These are phyloP conservation scores for Phenganax stokvisi DNA, from an alignment of 92 coral and sea anemone genomes.

Conservation along the genomic window DNA sequence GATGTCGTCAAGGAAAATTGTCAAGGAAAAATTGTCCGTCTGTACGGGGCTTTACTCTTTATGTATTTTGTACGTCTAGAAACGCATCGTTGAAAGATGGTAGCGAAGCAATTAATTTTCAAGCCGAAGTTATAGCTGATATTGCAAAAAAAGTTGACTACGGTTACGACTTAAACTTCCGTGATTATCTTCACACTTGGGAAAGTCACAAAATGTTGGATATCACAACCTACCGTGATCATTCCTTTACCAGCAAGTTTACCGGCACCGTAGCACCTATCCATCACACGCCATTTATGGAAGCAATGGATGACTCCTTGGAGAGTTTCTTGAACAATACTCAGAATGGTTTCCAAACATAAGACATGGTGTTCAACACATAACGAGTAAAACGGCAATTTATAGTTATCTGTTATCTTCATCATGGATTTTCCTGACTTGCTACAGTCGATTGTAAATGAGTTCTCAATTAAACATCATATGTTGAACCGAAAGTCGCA, in stretches of 20 bases:
- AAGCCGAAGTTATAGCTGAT: not conserved
- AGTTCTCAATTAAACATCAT: no score
- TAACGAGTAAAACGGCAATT: no score
- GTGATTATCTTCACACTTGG: not conserved
- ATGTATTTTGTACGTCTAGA: not conserved
- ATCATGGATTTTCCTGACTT: no score
- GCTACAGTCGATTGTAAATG: no score
- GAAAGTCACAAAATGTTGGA: not conserved
- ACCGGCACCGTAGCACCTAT: not conserved
- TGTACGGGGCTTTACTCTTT: not conserved
- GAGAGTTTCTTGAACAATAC: not conserved
- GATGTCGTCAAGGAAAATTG: no score
- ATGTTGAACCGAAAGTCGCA: no score
- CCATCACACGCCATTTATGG: not conserved
- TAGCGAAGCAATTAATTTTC: not conserved
- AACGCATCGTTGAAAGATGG: not conserved
- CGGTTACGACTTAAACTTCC: not conserved
- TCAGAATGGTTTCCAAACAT: no score
- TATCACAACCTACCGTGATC: not conserved
- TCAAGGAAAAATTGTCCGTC: no score
- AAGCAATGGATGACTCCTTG: constrained; percentile 1
- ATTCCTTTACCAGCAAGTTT: not conserved
- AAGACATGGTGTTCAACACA: no score
- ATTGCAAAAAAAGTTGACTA: not conserved
- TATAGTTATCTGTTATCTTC: no score